Percentiles rank a stretch among this genome's conserved stretches.
Conservation (phyloP, 2,888 invertebrate genomes). For the Caprella mutica region DNA sequence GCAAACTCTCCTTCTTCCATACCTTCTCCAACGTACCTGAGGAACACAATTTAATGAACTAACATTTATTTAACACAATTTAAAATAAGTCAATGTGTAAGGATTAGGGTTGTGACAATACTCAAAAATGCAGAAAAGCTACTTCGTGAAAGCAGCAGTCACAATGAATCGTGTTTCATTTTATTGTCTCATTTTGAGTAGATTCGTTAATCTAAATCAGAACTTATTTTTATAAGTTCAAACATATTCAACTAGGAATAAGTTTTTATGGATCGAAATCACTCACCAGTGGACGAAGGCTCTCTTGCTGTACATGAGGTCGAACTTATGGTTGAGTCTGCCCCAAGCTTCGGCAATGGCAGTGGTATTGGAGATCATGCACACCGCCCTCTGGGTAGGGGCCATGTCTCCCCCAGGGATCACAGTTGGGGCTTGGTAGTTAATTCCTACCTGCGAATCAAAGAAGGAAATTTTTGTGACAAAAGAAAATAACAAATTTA, state of each 20-base stretch:
- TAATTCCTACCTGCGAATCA: slow-evolving; percentile 39
- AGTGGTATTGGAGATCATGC: slow-evolving; percentile 70
- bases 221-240: not conserved
- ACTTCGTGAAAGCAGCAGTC: too few relatives aligned
- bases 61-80: too few relatives aligned
- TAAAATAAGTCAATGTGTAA: too few relatives aligned
- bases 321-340: slow-evolving; percentile 63
- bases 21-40: slow-evolving; percentile 44
- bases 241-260: not conserved
- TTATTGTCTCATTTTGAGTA: not conserved
- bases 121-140: too few relatives aligned
- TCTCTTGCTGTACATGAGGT: slow-evolving; percentile 66
- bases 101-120: too few relatives aligned
- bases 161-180: not conserved
- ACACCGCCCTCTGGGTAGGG: slow-evolving; percentile 47
- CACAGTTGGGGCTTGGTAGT: slow-evolving; percentile 43
- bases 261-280: too few relatives aligned
- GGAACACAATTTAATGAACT: too few relatives aligned
- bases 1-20: slow-evolving; percentile 46
- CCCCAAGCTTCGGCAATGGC: slow-evolving; percentile 85
- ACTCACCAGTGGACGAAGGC: slow-evolving; percentile 79
- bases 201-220: not conserved
- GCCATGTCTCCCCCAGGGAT: slow-evolving; percentile 38
- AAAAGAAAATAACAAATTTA: too few relatives aligned
- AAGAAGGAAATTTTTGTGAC: too few relatives aligned